These are phyloP conservation scores for Platorchestia sp. DNA, from an alignment of 1,140 invertebrate species.

Conservation along the genomic window DNA sequence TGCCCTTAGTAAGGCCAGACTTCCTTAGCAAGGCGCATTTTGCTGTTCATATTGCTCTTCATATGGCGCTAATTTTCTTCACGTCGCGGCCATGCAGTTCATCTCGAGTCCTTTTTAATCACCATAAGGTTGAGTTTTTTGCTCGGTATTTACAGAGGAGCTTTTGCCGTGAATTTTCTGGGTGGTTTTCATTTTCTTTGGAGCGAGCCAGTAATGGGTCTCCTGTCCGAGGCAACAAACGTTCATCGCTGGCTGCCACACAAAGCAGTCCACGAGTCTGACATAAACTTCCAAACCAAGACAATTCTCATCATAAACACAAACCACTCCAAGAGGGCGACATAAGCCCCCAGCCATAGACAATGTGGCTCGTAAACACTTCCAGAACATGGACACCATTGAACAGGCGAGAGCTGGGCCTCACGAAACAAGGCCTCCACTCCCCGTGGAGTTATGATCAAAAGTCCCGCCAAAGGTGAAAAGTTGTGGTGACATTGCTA, in stretches of 20 bases:
- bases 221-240: slow-evolving; percentile 51
- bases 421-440: background rate
- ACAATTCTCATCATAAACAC: slow-evolving; percentile 55
- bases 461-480: slow-evolving; percentile 20
- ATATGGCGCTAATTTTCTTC: slow-evolving; percentile 36
- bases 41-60: slow-evolving; percentile 3
- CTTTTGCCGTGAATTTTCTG: slow-evolving; percentile 55
- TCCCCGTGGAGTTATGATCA: background rate
- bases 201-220: slow-evolving; percentile 44
- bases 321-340: slow-evolving; percentile 55
- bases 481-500: background rate
- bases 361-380: slow-evolving; percentile 51
- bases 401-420: slow-evolving; percentile 25
- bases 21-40: background rate
- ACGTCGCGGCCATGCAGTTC: slow-evolving; percentile 15
- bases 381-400: slow-evolving; percentile 53
- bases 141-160: slow-evolving; percentile 31
- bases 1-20: background rate
- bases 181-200: slow-evolving; percentile 54
- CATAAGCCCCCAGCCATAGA: slow-evolving; percentile 54
- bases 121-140: slow-evolving; percentile 54
- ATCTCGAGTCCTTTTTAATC: slow-evolving; percentile 54
- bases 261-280: slow-evolving; percentile 47
- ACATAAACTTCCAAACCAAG: slow-evolving; percentile 54
- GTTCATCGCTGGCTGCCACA: slow-evolving; percentile 45